Conservation (phyloP, 2,797 vertebrate species). For the Pelodytes ibericus region DNA sequence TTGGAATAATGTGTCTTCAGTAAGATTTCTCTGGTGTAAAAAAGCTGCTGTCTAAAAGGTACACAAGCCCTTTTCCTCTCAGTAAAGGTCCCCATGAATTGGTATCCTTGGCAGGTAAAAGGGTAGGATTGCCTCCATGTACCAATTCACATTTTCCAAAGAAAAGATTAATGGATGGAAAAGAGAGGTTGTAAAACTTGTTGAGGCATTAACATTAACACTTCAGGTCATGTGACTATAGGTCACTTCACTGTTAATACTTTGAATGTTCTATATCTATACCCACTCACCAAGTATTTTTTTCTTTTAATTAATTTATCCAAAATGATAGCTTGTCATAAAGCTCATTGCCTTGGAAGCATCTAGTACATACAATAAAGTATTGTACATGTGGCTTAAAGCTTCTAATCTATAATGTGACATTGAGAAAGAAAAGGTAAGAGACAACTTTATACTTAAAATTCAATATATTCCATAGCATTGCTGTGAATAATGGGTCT, state of each 20-base stretch:
- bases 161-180: slow-evolving; percentile 31
- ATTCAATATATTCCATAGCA: neutral
- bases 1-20: neutral
- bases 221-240: slow-evolving; percentile 27
- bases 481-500: neutral
- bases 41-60: slow-evolving; percentile 1
- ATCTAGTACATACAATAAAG: slow-evolving; percentile 15
- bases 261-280: slow-evolving; percentile 13
- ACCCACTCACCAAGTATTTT: too few species aligned
- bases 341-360: slow-evolving; percentile 17
- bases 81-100: slow-evolving; percentile 2
- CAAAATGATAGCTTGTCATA: slow-evolving; percentile 4
- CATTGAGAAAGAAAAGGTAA: neutral
- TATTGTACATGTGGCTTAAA: neutral
- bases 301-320: slow-evolving; percentile 7
- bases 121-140: slow-evolving; percentile 3
- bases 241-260: slow-evolving; percentile 17
- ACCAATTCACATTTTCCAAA: slow-evolving; percentile 29
- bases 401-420: slow-evolving; percentile 15
- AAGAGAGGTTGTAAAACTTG: slow-evolving; percentile 21
- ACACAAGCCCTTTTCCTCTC: slow-evolving; percentile 2
- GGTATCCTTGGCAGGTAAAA: slow-evolving; percentile 4
- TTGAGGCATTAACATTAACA: slow-evolving; percentile 23
- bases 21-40: slow-evolving; percentile 2
- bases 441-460: slow-evolving; percentile 7